Conservation (phyloP, 2,888 invertebrate genomes). For the Drosophila acutilabella region DNA sequence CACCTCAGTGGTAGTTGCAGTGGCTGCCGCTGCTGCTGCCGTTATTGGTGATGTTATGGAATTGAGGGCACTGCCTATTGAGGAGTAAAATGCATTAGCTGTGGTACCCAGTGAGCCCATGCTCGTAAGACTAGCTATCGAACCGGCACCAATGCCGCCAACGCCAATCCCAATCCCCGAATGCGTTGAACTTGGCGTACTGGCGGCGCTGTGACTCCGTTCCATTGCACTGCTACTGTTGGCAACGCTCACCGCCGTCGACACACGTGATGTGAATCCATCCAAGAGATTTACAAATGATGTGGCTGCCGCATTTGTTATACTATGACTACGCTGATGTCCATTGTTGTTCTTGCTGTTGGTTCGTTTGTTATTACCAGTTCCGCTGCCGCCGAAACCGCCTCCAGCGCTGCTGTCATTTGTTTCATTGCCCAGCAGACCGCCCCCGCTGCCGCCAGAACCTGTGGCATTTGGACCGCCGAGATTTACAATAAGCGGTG, state of each 20-base stretch:
- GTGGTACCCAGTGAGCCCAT: conserved; percentile 80
- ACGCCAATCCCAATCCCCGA: conserved; percentile 51
- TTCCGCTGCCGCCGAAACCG: conserved; percentile 1
- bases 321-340: conserved; percentile 76
- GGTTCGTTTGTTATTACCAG: conserved; percentile 32
- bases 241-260: conserved; percentile 80
- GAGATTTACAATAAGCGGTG: conserved; percentile 56
- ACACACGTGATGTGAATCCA: conserved; percentile 82
- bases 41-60: conserved; percentile 82
- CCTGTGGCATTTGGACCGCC: conserved; percentile 67
- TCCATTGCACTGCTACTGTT: conserved; percentile 56
- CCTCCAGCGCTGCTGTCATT: conserved; percentile 1
- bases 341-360: conserved; percentile 54
- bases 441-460: conserved; percentile 22
- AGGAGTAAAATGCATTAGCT: conserved; percentile 83
- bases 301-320: conserved; percentile 74
- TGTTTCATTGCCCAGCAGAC: conserved; percentile 28
- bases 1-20: conserved; percentile 81
- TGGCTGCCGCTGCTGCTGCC: conserved; percentile 82
- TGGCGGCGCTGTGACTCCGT: conserved; percentile 76
- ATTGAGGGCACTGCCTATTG: conserved; percentile 81
- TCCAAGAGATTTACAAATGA: conserved; percentile 83
- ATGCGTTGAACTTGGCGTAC: conserved; percentile 79
- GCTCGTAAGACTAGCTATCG: conserved; percentile 80
- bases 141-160: conserved; percentile 63